These are phyloP conservation scores for Argyrosomus regius DNA, from an alignment of 2,797 vertebrate species.

Conservation along the genomic window DNA sequence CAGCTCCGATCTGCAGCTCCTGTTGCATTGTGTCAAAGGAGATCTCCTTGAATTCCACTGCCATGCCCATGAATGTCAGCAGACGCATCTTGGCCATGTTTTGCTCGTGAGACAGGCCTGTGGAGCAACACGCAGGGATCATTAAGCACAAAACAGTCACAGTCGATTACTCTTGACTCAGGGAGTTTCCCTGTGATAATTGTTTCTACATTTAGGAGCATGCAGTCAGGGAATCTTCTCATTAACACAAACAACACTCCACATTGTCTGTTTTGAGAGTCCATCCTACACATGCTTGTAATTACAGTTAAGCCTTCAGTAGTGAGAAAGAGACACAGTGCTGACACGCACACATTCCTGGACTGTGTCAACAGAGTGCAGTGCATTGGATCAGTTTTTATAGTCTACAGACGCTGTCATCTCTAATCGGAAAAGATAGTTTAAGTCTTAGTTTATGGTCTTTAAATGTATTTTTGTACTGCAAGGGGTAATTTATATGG, in stretches of 20 bases:
- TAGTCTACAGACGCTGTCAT: neutral
- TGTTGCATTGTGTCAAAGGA: constrained; percentile 97
- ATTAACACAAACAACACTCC: constrained; percentile 76
- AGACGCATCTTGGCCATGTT: constrained; percentile 99
- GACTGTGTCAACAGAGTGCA: constrained; percentile 56
- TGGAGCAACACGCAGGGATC: constrained; percentile 85
- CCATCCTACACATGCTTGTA: constrained; percentile 75
- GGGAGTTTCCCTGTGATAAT: constrained; percentile 80
- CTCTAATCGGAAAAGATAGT: neutral
- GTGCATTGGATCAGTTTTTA: constrained; percentile 12
- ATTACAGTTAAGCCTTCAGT: constrained; percentile 63
- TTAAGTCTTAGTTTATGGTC: neutral
- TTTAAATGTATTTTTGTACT: neutral
- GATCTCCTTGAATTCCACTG: constrained; percentile 97
- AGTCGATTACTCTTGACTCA: constrained; percentile 80
- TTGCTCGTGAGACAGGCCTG: constrained; percentile 96
- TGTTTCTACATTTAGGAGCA: constrained; percentile 62
- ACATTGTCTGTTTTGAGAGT: constrained; percentile 69
- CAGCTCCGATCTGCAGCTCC: constrained; percentile 95
- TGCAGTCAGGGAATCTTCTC: constrained; percentile 67
- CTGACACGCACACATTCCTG: constrained; percentile 79
- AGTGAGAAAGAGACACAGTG: constrained; percentile 55
- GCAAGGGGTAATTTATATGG: neutral
- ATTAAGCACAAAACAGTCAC: constrained; percentile 91
- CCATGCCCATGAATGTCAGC: constrained; percentile 99